phyloP scores from a whole-genome alignment of 2,888 invertebrate species.

The Tetragonula carbonaria region DNA sequence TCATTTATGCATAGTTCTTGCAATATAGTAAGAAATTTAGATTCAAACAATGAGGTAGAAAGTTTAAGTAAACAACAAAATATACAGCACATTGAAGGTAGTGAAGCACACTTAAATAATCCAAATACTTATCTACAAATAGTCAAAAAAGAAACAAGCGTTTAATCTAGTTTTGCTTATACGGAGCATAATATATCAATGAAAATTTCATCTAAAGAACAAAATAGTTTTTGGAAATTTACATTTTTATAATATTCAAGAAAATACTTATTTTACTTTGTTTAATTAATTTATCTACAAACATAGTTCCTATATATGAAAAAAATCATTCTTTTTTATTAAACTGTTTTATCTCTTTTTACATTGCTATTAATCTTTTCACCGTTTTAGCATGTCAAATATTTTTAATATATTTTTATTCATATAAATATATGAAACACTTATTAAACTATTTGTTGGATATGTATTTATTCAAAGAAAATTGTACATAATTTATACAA shows the following conservation, averaged over 20 bases:
- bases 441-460: conserved; percentile 37
- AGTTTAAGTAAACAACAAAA: conserved; percentile 53
- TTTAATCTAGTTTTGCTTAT: conserved; percentile 67
- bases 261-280: conserved; percentile 14
- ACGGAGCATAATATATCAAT: conserved; percentile 35
- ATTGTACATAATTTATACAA: conserved; percentile 58
- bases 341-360: conserved; percentile 14
- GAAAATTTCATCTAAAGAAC: conserved; percentile 27
- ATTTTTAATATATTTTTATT: conserved; percentile 33
- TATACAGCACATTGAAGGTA: conserved; percentile 49
- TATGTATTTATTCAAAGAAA: conserved; percentile 56
- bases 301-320: conserved; percentile 36
- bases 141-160: conserved; percentile 82
- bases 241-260: conserved; percentile 22
- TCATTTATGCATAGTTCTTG: conserved; percentile 65
- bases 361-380: conserved; percentile 2
- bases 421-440: conserved; percentile 16
- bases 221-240: conserved; percentile 21
- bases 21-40: conserved; percentile 59
- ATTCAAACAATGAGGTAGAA: conserved; percentile 54
- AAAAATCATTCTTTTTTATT: conserved; percentile 6
- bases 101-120: conserved; percentile 65
- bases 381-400: conserved; percentile 30
- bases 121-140: conserved; percentile 67
- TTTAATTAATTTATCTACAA: conserved; percentile 8